Conservation (phyloP, 2,888 invertebrate species). For the Stenurella melanura region DNA sequence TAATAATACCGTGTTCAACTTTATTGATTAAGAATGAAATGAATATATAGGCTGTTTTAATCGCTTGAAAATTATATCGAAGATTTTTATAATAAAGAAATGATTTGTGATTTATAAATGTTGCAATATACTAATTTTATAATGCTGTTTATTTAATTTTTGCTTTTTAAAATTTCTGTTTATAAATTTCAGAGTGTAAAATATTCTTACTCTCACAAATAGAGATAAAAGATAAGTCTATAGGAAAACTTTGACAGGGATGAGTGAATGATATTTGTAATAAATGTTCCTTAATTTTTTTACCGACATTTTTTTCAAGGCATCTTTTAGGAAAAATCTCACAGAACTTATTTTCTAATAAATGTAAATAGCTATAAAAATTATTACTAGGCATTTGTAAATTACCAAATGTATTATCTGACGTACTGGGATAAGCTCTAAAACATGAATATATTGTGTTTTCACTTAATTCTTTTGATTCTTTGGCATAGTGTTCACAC, state of each 20-base stretch:
- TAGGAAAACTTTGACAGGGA: neutral
- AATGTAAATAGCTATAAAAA: neutral
- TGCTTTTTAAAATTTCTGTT: neutral
- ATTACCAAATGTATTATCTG: neutral
- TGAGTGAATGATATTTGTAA: neutral
- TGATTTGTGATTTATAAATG: too few species aligned
- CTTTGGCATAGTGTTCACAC: neutral
- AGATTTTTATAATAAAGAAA: too few species aligned
- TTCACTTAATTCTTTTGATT: neutral
- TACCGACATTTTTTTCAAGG: neutral
- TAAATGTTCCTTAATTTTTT: neutral
- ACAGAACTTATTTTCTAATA: conserved; percentile 1
- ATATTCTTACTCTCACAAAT: conserved; percentile 15
- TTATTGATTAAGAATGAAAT: too few species aligned
- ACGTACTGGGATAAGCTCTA: neutral
- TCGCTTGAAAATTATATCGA: too few species aligned
- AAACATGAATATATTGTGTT: neutral
- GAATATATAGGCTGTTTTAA: too few species aligned
- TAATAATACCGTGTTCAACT: too few species aligned
- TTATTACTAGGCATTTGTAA: neutral
- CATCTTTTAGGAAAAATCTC: neutral
- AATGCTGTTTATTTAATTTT: too few species aligned
- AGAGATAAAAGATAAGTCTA: neutral
- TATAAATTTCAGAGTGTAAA: neutral
- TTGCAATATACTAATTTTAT: too few species aligned